A percentile compares a stretch with the other conserved stretches of the same genome.
phyloP scores from a whole-genome alignment of 35 echinoderm and acorn worm genomes.

The Ptychodera flava region DNA sequence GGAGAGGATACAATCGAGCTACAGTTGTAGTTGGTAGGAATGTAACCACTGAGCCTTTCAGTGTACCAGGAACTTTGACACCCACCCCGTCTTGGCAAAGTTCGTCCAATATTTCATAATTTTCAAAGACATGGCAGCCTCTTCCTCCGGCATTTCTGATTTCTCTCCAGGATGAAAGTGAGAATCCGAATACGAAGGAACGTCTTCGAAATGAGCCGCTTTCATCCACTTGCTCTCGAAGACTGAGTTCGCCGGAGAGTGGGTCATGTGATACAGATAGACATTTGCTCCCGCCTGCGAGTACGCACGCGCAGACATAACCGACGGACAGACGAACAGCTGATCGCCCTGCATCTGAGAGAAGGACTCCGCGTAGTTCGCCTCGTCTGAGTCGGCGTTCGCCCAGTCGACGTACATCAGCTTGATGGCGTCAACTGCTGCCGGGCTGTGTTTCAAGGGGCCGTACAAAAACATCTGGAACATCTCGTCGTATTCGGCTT shows the following conservation, averaged over 20 bases:
- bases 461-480: not conserved
- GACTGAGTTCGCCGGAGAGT: no score
- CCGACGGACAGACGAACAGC: constrained; percentile 36
- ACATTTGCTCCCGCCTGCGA: constrained; percentile 34
- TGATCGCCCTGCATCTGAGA: constrained; percentile 53
- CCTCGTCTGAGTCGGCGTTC: constrained; percentile 44
- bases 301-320: constrained; percentile 49
- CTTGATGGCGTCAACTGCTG: constrained; percentile 17
- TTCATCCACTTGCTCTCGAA: constrained; percentile 39
- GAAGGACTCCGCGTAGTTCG: constrained; percentile 53
- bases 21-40: no score
- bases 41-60: no score
- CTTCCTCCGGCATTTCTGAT: constrained; percentile 25
- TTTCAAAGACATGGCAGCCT: constrained; percentile 34
- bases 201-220: constrained; percentile 68
- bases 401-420: no score
- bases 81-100: constrained; percentile 86
- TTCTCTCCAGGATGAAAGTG: constrained; percentile 30
- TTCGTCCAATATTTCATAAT: constrained; percentile 73
- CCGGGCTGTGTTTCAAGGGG: not conserved
- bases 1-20: no score
- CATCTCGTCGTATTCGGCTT: constrained; percentile 1
- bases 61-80: no score
- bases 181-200: constrained; percentile 66
- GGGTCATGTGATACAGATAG: constrained; percentile 72